Percentiles rank a stretch among this genome's conserved stretches.
Evolutionary conservation across 2,113 vertebrate genomes (phyloP).

Genomic region (Platycercus adscitus): DNA sequence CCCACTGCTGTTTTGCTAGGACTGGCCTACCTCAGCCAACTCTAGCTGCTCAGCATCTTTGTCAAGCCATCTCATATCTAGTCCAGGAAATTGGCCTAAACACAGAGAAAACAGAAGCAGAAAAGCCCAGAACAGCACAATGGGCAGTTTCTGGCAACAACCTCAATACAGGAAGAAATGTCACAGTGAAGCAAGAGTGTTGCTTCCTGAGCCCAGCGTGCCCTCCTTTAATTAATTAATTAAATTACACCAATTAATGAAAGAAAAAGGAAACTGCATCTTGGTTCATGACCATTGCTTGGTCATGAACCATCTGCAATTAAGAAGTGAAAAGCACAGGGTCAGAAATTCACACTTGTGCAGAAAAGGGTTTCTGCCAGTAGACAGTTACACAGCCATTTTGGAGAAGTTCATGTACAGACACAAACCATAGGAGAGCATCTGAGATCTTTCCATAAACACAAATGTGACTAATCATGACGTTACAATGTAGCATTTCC

Average conservation of each 20-base stretch:
- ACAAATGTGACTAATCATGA: not conserved
- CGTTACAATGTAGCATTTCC: not conserved
- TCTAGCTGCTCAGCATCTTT: not conserved
- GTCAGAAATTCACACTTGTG: not conserved
- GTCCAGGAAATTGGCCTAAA: not conserved
- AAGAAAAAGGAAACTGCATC: not conserved
- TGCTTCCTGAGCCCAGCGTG: not conserved
- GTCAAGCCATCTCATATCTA: not conserved
- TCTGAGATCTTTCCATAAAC: constrained; percentile 6
- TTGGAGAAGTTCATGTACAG: not conserved
- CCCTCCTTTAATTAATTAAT: not conserved
- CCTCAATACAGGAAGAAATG: not conserved
- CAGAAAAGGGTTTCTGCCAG: not conserved
- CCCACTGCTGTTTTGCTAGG: not conserved
- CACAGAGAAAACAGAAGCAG: not conserved
- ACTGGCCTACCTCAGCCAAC: not conserved
- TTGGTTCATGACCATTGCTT: not conserved
- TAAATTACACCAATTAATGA: not conserved
- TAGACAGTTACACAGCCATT: not conserved
- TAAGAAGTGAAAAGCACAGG: not conserved
- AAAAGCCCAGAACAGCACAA: not conserved
- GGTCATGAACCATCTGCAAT: not conserved
- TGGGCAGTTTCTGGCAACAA: not conserved
- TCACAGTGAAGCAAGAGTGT: not conserved
- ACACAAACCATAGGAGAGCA: not conserved